Base-by-base conservation (phyloP, 2,797 vertebrate genomes). In the Rhinichthys osculus region DNA sequence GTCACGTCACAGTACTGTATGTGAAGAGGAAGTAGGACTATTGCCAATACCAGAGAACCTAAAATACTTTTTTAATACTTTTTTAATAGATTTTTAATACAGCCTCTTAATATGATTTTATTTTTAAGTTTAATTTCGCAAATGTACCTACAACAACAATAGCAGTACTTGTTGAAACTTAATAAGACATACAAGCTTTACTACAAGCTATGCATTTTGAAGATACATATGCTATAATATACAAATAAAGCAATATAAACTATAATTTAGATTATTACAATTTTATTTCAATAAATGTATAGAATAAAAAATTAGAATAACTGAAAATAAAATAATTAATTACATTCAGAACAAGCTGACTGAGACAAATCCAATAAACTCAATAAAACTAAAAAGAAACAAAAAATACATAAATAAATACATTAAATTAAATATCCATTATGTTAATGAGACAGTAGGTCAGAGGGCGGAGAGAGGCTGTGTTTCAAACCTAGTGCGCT, bases 21-120 rank as follows among this genome's bases (percentile, higher is more conserved):
- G 13, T 40, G 27, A 42, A 33, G 71, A 62, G 70, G 81, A 83
- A 73, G 81, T 83, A 62, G 38, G 52, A 82, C 21, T 73, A 23
- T 73, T 73, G 54, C 19, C 38, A 64, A 40, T 73, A 44, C 54
- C 54, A 62, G 54, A 64, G 33, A 83, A 73, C n/a, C 6, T 30
- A 27, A 27, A 27, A 27, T 27, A 27, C 27, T 27, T 27, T 27
- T 27, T 27, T 27, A 27, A 27, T 27, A 27, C 27, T 27, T 27
- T 27, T 27, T 27, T 27, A 27, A 27, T 27, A 27, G 38, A 82
- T 54, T 38, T 54, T 11, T 33, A 76, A 52, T 35, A 23, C 17
- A 76, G 30, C 3, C 30, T 13, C 13, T 50, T 3, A 0, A 21
- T 52, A 33, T 50, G 10, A 3, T 9, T 44, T 13, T 44, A 30